Evolutionary conservation across 2,888 invertebrate species (phyloP).

Genomic region (Brenthis daphne): DNA sequence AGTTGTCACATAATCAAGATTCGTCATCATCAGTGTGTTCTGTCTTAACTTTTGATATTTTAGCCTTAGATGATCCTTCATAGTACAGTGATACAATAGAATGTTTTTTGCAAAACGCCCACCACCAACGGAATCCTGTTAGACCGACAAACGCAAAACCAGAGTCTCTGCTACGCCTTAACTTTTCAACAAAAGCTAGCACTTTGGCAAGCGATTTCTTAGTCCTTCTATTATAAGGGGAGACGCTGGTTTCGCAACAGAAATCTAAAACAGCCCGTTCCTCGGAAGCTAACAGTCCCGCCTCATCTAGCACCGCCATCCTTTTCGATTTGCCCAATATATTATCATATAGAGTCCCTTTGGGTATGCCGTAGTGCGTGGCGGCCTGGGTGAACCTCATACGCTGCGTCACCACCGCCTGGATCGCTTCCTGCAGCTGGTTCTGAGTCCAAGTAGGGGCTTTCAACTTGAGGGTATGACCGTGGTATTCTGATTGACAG

Average conservation of each 20-base stretch:
- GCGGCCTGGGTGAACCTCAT: constrained; percentile 91
- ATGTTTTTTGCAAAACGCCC: constrained; percentile 91
- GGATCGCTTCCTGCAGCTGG: constrained; percentile 88
- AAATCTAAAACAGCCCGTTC: constrained; percentile 86
- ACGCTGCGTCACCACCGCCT: constrained; percentile 87
- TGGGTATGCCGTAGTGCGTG: constrained; percentile 87
- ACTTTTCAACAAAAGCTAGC: constrained; percentile 84
- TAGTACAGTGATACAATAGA: constrained; percentile 84
- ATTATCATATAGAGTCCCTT: constrained; percentile 90
- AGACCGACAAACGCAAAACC: constrained; percentile 86
- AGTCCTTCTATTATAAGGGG: constrained; percentile 87
- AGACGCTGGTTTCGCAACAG: constrained; percentile 87
- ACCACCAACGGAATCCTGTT: constrained; percentile 91
- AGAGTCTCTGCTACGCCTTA: constrained; percentile 82
- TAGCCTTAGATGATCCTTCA: constrained; percentile 50
- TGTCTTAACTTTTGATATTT: constrained; percentile 50
- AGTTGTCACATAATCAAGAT: constrained; percentile 39
- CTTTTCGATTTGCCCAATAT: constrained; percentile 89
- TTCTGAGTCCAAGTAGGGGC: constrained; percentile 88
- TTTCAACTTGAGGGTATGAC: constrained; percentile 87
- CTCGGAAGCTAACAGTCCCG: constrained; percentile 82
- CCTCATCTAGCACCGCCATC: constrained; percentile 88
- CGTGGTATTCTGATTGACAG: constrained; percentile 75
- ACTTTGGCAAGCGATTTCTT: constrained; percentile 85
- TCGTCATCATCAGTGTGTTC: constrained; percentile 55